Percentiles rank a stretch among this genome's conserved stretches.
These are phyloP conservation scores for Chouioia cunea DNA, from an alignment of 2,888 invertebrate species.

Conservation along the genomic window DNA sequence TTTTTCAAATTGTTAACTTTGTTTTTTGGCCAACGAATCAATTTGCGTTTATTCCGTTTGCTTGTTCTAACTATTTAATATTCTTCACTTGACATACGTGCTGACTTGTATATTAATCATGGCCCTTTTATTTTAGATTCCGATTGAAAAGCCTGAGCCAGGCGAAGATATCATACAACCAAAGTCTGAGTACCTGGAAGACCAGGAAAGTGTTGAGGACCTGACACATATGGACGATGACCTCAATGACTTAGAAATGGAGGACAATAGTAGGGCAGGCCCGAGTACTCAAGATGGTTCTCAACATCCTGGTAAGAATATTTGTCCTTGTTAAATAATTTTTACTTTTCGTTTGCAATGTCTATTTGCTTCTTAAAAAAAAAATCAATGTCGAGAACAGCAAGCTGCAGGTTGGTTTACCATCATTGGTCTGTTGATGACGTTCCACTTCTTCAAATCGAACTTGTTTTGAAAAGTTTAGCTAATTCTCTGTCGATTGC, in stretches of 20 bases:
- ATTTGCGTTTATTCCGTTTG: constrained; percentile 50
- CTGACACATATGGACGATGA: constrained; percentile 88
- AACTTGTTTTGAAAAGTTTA: constrained; percentile 15
- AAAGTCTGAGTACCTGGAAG: constrained; percentile 81
- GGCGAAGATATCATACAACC: constrained; percentile 75
- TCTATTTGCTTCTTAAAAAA: constrained; percentile 29
- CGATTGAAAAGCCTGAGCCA: constrained; percentile 72
- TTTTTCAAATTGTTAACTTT: constrained; percentile 6
- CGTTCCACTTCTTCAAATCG: constrained; percentile 24
- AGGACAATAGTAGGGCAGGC: constrained; percentile 78
- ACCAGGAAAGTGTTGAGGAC: constrained; percentile 82
- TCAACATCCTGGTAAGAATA: constrained; percentile 75
- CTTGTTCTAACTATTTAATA: constrained; percentile 21
- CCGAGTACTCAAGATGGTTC: constrained; percentile 72
- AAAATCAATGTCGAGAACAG: constrained; percentile 42
- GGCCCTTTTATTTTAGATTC: constrained; percentile 54
- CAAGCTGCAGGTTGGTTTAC: constrained; percentile 16
- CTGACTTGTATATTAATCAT: too few species aligned
- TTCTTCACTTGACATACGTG: too few species aligned
- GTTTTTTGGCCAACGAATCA: constrained; percentile 61
- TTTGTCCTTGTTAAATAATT: constrained; percentile 2
- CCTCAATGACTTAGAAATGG: constrained; percentile 77
- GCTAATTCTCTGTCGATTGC: constrained; percentile 28
- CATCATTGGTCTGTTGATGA: constrained; percentile 13
- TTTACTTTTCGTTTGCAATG: neutral